phyloP scores from a whole-genome alignment of 2,113 vertebrate genomes.

The Alethe diademata region DNA sequence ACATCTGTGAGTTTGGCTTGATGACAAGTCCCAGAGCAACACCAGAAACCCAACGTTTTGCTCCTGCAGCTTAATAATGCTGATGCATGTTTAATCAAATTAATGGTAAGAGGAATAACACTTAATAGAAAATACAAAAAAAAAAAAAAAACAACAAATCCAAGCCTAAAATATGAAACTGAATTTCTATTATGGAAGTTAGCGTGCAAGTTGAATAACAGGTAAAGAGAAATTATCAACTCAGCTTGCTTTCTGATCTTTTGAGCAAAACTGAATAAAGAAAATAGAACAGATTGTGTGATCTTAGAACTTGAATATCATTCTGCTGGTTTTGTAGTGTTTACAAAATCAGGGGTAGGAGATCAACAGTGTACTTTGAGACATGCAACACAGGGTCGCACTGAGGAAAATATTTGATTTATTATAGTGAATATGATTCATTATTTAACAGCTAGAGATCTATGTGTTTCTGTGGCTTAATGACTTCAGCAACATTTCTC shows the following conservation, averaged over 20 bases:
- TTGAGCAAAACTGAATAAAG: not conserved
- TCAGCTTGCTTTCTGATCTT: not conserved
- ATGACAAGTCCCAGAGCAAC: conserved; percentile 36
- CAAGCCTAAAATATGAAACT: not conserved
- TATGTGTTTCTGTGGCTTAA: not conserved
- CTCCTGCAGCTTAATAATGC: not conserved
- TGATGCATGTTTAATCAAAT: not conserved
- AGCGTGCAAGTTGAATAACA: not conserved
- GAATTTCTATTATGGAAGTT: not conserved
- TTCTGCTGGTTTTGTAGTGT: not conserved
- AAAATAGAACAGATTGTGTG: not conserved
- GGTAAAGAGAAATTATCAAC: not conserved
- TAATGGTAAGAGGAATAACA: not conserved
- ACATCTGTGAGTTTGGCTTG: conserved; percentile 41
- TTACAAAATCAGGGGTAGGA: not conserved
- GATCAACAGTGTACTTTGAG: not conserved
- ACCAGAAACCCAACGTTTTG: not conserved
- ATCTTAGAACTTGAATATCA: not conserved
- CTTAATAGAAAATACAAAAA: not conserved
- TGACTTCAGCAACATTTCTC: not conserved
- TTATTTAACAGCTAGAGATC: not conserved
- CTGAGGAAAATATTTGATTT: conserved; percentile 5
- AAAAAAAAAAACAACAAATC: not conserved
- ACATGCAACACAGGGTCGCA: not conserved
- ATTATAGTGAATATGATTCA: not conserved